Conservation (phyloP, 2,888 invertebrate species). For the Rhamphomyia laevipes region DNA sequence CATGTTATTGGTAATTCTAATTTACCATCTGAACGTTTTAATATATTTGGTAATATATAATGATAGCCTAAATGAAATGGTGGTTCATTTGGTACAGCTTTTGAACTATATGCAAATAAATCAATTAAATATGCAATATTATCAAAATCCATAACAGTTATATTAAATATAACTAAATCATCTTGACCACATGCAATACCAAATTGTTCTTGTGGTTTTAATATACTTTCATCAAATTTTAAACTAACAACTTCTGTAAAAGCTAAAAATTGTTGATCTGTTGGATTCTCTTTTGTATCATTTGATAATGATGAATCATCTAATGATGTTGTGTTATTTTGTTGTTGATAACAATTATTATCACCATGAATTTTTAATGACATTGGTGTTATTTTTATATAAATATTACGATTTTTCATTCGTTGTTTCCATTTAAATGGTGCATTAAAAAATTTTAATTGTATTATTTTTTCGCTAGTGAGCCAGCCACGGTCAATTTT, state of each 20-base stretch:
- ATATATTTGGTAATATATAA: conserved; percentile 74
- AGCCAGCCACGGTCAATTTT: conserved; percentile 73
- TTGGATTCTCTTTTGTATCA: conserved; percentile 40
- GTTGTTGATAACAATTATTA: conserved; percentile 15
- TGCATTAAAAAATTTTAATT: conserved; percentile 70
- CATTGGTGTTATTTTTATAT: conserved; percentile 65
- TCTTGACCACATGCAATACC: conserved; percentile 61
- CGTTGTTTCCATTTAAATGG: conserved; percentile 66
- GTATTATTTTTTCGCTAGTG: conserved; percentile 68
- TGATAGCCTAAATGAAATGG: conserved; percentile 83
- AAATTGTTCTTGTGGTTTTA: conserved; percentile 67
- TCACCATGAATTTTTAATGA: conserved; percentile 45
- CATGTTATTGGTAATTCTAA: conserved; percentile 75
- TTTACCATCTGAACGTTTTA: conserved; percentile 66
- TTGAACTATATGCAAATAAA: conserved; percentile 63
- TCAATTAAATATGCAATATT: conserved; percentile 74
- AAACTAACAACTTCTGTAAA: conserved; percentile 55
- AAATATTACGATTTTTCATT: conserved; percentile 52
- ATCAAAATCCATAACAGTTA: conserved; percentile 59
- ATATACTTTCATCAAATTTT: conserved; percentile 52
- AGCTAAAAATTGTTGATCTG: conserved; percentile 33
- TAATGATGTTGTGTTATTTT: conserved; percentile 9
- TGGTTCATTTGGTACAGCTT: conserved; percentile 51
- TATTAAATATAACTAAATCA: conserved; percentile 69
- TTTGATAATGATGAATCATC: conserved; percentile 51